These are phyloP conservation scores for Sakesphorus luctuosus DNA, from an alignment of 2,113 vertebrate species.

Conservation along the genomic window DNA sequence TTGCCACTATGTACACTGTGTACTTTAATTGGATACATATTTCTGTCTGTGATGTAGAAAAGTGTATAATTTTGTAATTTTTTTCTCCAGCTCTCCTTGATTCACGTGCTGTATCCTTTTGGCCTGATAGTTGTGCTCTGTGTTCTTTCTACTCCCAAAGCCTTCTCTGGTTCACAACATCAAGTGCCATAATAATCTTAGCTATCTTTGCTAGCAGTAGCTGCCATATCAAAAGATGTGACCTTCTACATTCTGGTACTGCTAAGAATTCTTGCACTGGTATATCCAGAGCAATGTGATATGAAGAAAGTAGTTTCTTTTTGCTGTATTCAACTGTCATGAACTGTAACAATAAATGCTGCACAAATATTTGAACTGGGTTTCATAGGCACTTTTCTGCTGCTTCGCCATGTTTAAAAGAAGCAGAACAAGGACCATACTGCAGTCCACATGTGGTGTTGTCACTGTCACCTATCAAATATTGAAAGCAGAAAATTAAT, in stretches of 20 bases:
- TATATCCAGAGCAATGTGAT: not conserved
- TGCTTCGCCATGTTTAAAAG: not conserved
- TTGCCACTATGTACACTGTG: not conserved
- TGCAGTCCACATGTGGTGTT: not conserved
- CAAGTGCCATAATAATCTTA: not conserved
- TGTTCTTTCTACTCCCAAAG: not conserved
- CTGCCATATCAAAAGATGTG: not conserved
- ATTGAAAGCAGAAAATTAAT: not conserved
- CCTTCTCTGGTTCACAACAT: not conserved
- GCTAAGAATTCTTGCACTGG: not conserved
- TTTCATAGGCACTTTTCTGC: not conserved
- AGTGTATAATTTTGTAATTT: not conserved
- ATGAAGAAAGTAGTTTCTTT: not conserved
- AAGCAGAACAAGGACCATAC: not conserved
- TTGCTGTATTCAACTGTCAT: not conserved
- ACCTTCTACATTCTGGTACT: not conserved
- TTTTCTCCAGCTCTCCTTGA: not conserved
- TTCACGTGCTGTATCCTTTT: not conserved
- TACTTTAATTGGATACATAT: not conserved
- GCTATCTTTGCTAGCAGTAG: not conserved
- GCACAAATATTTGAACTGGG: not conserved
- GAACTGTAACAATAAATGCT: not conserved
- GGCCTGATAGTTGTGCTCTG: not conserved
- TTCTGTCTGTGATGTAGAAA: not conserved
- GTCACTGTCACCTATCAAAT: not conserved